A percentile compares a stretch with the other conserved stretches of the same genome.
Evolutionary conservation across 2,888 invertebrate species (phyloP).

Genomic region (Phortica okadai): DNA sequence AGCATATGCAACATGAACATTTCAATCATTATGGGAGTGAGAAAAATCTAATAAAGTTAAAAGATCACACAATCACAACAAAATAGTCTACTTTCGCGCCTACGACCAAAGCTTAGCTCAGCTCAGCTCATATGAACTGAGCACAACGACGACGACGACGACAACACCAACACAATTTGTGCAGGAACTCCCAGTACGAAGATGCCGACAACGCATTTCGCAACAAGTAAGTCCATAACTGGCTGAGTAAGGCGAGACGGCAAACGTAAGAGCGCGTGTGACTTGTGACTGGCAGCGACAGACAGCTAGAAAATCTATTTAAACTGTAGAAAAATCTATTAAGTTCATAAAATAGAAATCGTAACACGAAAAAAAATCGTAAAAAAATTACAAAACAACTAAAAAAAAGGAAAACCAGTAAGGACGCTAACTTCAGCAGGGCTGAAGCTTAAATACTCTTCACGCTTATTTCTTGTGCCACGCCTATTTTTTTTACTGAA

Average conservation of each 20-base stretch:
- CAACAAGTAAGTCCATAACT: slow-evolving; percentile 4
- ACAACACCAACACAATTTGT: slow-evolving; percentile 56
- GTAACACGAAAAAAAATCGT: neutral
- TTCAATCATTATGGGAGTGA: slow-evolving; percentile 27
- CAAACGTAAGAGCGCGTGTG: neutral
- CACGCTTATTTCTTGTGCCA: too few species aligned
- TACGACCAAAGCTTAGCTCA: slow-evolving; percentile 47
- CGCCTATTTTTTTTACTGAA: too few species aligned
- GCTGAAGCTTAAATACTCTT: too few species aligned
- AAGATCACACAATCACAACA: slow-evolving; percentile 20
- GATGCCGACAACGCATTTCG: too few species aligned
- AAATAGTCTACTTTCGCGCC: slow-evolving; percentile 67
- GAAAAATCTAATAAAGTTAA: slow-evolving; percentile 38
- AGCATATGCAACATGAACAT: slow-evolving; percentile 37
- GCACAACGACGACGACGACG: slow-evolving; percentile 35
- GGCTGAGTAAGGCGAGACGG: slow-evolving; percentile 9
- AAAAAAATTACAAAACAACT: slow-evolving; percentile 1
- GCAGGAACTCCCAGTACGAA: slow-evolving; percentile 63
- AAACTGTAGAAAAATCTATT: slow-evolving; percentile 13
- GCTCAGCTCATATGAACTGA: slow-evolving; percentile 24
- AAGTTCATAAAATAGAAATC: slow-evolving; percentile 1
- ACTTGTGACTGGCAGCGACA: neutral
- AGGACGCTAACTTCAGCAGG: too few species aligned
- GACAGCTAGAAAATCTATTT: slow-evolving; percentile 3
- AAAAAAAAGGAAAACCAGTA: neutral